Base-by-base conservation (phyloP, 2,888 invertebrate species). In the Xanthorhoe designata region DNA sequence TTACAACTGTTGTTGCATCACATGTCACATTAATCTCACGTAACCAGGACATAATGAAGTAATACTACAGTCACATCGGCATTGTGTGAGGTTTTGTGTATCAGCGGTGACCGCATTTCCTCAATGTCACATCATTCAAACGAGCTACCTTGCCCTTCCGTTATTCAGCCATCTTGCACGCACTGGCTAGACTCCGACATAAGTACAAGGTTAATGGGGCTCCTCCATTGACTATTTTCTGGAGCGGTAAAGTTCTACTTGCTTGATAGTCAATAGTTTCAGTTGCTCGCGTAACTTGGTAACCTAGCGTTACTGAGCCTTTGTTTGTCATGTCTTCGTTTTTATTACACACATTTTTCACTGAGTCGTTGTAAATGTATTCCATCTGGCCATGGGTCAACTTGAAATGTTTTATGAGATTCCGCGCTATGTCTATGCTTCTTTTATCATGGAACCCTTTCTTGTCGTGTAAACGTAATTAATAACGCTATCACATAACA, bases 71-170 rank as follows among this genome's bases (percentile, higher is more conserved):
- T 66, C 64, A 66, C 52, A 65, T 73, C 68, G 71, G 70, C 77
- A 76, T 80, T 81, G 79, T 79, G 72, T 70, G 68, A 66, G 78
- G 77, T 81, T 81, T 79, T 77, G 77, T 78, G 70, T 77, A 72
- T 73, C 69, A 68, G 70, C 62, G 60, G 73, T 75, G 78, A 78
- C 82, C 83, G 82, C 78, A 80, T 82, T 81, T 62, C 69, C 74
- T 78, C 80, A 82, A 78, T 81, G 83, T 77, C 79, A 75, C 70
- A 69, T 75, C 66, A 69, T 73, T 72, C 55, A 72, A 69, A 69
- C 72, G 71, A 71, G 68, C 70, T 66, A 76, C 76, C 78, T 78
- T 81, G 78, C 82, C 82, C 82, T 82, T 82, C 82, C 77, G 76
- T 71, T 72, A 74, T 75, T 75, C 71, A 74, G 70, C 73, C 74